A percentile compares a stretch with the other conserved stretches of the same genome.
These are phyloP conservation scores for Actinia tenebrosa DNA, from an alignment of 64 coral and sea anemone genomes.

Conservation along the genomic window DNA sequence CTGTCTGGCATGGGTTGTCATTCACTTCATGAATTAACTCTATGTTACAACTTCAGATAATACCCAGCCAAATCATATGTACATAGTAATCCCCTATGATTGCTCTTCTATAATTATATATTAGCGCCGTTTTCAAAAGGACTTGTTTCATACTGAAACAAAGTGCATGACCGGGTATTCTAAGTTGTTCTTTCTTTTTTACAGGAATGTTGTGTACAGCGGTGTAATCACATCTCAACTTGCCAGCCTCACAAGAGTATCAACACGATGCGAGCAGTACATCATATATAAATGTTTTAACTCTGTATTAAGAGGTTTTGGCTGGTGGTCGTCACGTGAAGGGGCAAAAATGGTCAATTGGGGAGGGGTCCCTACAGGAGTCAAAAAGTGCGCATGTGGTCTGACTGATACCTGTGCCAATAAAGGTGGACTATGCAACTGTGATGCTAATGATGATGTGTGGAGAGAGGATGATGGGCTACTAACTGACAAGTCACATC, in stretches of 20 bases:
- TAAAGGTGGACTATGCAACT: conserved; percentile 12
- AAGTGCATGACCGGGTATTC: too few relatives aligned
- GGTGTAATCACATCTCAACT: conserved; percentile 15
- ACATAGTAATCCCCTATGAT: too few relatives aligned
- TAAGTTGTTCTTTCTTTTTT: background rate
- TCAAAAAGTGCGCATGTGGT: background rate
- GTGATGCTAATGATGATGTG: background rate
- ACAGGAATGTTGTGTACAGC: conserved; percentile 18
- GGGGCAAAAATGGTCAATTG: conserved; percentile 28
- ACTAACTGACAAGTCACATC: background rate
- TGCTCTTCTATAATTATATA: too few relatives aligned
- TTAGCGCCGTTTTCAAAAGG: too few relatives aligned
- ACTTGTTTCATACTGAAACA: too few relatives aligned
- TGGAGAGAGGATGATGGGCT: conserved; percentile 44
- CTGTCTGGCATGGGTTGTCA: too few relatives aligned
- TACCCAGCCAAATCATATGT: too few relatives aligned
- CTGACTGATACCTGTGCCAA: background rate
- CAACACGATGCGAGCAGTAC: conserved; percentile 47
- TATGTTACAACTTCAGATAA: too few relatives aligned
- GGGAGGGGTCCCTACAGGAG: background rate
- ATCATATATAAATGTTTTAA: conserved; percentile 36
- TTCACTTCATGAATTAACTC: too few relatives aligned
- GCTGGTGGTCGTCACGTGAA: conserved; percentile 25
- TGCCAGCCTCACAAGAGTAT: conserved; percentile 16
- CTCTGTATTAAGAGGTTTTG: background rate